Evolutionary conservation across 2,113 vertebrate species (phyloP).

Genomic region (Marcusenius ussheri): DNA sequence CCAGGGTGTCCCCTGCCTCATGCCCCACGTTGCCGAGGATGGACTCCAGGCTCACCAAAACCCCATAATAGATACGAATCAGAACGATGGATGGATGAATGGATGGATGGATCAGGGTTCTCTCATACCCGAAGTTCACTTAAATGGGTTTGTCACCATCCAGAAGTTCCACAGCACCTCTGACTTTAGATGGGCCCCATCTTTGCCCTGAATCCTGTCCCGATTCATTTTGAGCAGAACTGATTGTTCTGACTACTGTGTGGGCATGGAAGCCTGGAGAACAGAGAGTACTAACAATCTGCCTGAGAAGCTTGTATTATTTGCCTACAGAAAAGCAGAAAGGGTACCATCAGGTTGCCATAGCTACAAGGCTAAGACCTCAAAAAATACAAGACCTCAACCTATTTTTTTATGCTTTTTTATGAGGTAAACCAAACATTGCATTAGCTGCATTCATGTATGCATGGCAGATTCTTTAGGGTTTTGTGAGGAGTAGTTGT

Average conservation of each 20-base stretch:
- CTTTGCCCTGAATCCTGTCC: neutral
- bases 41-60: neutral
- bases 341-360: neutral
- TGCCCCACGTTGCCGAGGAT: neutral
- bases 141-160: neutral
- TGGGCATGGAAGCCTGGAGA: neutral
- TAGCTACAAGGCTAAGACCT: neutral
- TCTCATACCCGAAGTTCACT: neutral
- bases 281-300: neutral
- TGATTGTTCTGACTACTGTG: conserved; percentile 8
- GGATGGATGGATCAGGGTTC: neutral
- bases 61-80: neutral
- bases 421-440: neutral
- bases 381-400: neutral
- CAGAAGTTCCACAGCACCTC: neutral
- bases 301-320: neutral
- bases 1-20: neutral
- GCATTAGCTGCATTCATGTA: neutral
- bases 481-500: neutral
- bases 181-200: neutral
- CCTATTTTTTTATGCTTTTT: neutral
- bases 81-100: neutral
- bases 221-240: neutral
- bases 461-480: neutral
- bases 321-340: neutral